These are phyloP conservation scores for Allacma fusca DNA, from an alignment of 2,888 invertebrate species.

Conservation along the genomic window DNA sequence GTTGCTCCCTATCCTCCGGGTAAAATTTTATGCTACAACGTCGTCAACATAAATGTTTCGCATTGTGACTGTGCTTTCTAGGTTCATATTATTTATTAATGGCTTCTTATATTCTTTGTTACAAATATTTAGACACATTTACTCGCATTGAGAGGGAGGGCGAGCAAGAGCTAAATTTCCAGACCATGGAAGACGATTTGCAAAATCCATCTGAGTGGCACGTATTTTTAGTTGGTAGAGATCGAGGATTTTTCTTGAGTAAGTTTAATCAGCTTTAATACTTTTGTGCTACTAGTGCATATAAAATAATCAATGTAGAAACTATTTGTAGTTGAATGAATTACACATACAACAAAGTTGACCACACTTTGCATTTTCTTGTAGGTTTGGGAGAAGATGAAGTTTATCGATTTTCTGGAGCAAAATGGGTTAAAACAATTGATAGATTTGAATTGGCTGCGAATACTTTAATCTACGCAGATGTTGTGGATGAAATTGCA, in stretches of 20 bases:
- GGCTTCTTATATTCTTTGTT: too few relatives aligned
- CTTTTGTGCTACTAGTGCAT: not conserved
- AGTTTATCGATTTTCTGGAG: conserved; percentile 69
- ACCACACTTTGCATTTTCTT: not conserved
- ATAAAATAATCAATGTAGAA: not conserved
- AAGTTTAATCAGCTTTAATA: conserved; percentile 24
- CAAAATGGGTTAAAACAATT: conserved; percentile 64
- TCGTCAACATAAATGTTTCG: too few relatives aligned
- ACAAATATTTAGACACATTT: conserved; percentile 45
- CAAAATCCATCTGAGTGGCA: conserved; percentile 54
- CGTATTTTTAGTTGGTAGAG: conserved; percentile 55
- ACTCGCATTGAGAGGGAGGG: conserved; percentile 47
- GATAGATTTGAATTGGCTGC: conserved; percentile 72
- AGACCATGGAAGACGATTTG: conserved; percentile 52
- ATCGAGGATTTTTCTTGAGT: conserved; percentile 58
- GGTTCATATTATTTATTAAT: too few relatives aligned
- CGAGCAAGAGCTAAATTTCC: conserved; percentile 49
- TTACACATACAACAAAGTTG: not conserved
- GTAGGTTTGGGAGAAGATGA: conserved; percentile 66
- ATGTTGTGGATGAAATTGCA: conserved; percentile 74
- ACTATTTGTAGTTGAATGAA: too few relatives aligned
- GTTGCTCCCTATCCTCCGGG: conserved; percentile 53
- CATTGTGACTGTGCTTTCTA: too few relatives aligned
- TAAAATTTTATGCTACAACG: too few relatives aligned
- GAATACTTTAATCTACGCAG: conserved; percentile 77